phyloP scores from a whole-genome alignment of 2,888 invertebrate species.

The Microctonus brassicae region DNA sequence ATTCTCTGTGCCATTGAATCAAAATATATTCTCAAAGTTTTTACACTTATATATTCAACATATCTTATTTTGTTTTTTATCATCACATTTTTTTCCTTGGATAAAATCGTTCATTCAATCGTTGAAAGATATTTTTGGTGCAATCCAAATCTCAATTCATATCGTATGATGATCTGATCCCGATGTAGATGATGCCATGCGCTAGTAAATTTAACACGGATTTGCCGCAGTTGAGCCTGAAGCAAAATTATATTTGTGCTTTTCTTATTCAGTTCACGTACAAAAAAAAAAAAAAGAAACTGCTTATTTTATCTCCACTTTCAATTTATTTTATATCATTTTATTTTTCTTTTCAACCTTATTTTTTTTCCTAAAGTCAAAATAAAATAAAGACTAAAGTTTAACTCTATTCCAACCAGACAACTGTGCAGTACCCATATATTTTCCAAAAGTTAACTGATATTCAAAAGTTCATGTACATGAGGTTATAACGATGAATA shows the following conservation, averaged over 20 bases:
- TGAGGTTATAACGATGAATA: neutral
- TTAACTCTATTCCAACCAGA: neutral
- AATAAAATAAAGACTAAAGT: neutral
- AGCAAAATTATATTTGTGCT: conserved; percentile 46
- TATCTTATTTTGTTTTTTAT: neutral
- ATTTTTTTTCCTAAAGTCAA: conserved; percentile 1
- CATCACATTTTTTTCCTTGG: neutral
- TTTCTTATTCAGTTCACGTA: conserved; percentile 19
- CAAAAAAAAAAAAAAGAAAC: neutral
- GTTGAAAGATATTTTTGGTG: conserved; percentile 13
- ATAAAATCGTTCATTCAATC: neutral
- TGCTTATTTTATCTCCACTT: neutral
- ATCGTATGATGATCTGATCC: neutral
- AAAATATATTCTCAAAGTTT: neutral
- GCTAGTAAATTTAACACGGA: conserved; percentile 54
- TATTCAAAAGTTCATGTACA: conserved; percentile 7
- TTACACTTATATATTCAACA: neutral
- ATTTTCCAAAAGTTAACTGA: neutral
- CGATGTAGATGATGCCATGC: conserved; percentile 6
- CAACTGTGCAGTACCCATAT: neutral
- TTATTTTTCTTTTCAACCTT: neutral
- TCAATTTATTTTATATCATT: neutral
- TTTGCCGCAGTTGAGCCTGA: conserved; percentile 54
- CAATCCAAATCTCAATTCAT: conserved; percentile 13
- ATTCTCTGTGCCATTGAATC: neutral